Evolutionary conservation across 2,888 invertebrate species (phyloP), one percentile per base, ranked within the genome.

Genomic region (Bruchidius siliquastri): DNA sequence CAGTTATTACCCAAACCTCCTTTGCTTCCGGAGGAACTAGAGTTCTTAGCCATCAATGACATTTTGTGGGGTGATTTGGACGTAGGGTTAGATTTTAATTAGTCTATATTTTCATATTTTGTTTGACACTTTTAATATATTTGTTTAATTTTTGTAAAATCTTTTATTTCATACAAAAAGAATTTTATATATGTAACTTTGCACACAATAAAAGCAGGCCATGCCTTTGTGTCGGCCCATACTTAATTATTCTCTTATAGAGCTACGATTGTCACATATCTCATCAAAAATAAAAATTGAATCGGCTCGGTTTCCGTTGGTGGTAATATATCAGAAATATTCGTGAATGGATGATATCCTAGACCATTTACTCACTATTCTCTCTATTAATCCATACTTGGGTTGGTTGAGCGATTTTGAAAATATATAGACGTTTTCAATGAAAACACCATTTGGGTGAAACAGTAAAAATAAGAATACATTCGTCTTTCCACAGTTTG

Each of bases 231-330:
- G 72, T 26, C 72, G 72, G 8, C 72, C 72, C 72, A 72, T 72
- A 49, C 80, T 78, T 73, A 83, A 85, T 75, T 79, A 83, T 8
- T 49, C 18, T 49, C 49, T 3, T 49, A 49, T 49, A 26, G 26
- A 2, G 8, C 8, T 26, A 4, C 8, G 76, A 72, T 75, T 80
- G 74, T 22, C 83, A 69, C 82, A 84, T 20, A 85, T 80, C 79
- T 86, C 84, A 77, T 85, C 84, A 74, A 86, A 86, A 71, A 86
- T 83, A 75, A 85, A 80, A 20, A 85, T 78, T 6, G 83, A 83
- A 77, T 82, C 79, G 72, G 72, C 77, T 77, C 77, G 2, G 81
- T 81, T 26, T 80, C 76, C 4, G 76, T n/a, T 10, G 81, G 80
- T 68, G 72, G 20, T 68, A 80, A 73, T 10, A 82, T 75, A 2